A percentile compares a stretch with the other conserved stretches of the same genome.
Evolutionary conservation across 2,113 vertebrate species (phyloP).

Genomic region (Zosterops borbonicus): DNA sequence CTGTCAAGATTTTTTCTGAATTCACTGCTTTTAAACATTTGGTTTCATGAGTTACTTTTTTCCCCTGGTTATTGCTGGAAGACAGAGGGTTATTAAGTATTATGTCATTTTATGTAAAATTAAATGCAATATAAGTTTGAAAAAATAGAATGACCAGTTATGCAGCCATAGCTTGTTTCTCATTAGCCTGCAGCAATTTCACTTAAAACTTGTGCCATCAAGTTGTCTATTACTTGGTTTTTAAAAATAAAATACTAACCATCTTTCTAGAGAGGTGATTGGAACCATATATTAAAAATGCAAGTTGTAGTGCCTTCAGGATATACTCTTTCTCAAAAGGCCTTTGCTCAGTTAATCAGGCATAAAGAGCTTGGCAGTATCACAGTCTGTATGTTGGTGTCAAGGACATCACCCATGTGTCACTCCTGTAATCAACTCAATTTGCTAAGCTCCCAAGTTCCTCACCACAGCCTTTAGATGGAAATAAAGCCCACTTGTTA

Average conservation of each 20-base stretch:
- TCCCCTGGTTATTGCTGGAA: neutral
- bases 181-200: neutral
- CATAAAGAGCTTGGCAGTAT: neutral
- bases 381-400: neutral
- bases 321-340: neutral
- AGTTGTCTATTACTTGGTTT: neutral
- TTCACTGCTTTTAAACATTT: neutral
- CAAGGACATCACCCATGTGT: slow-evolving; percentile 33
- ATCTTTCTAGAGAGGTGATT: neutral
- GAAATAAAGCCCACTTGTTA: slow-evolving; percentile 52
- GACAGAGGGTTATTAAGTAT: neutral
- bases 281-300: neutral
- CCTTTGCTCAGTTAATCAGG: slow-evolving; percentile 18
- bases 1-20: neutral
- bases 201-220: neutral
- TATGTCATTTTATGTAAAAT: slow-evolving; percentile 31
- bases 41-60: neutral
- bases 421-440: slow-evolving; percentile 49
- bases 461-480: neutral
- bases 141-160: slow-evolving; percentile 6
- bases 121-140: neutral
- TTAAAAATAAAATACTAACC: neutral
- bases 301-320: neutral
- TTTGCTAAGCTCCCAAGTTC: slow-evolving; percentile 47
- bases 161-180: neutral